Conservation (phyloP, 2,113 vertebrate species). For the Brachyistius frenatus region DNA sequence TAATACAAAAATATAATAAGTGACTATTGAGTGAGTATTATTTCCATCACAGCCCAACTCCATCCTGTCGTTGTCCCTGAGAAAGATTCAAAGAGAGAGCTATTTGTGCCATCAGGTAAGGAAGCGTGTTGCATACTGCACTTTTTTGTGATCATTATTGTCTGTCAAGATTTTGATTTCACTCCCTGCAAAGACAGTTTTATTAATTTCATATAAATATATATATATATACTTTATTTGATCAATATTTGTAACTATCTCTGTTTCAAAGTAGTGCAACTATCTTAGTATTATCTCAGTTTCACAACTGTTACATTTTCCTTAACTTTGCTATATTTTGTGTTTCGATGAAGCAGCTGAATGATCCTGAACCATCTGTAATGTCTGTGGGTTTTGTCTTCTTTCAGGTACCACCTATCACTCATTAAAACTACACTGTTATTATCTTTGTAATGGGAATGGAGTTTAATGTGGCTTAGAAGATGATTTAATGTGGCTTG, state of each 20-base stretch:
- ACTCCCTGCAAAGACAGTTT: too few relatives aligned
- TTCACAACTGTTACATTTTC: neutral
- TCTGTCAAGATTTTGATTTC: neutral
- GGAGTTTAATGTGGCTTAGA: conserved; percentile 55
- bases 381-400: neutral
- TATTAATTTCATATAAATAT: neutral
- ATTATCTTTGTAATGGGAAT: conserved; percentile 47
- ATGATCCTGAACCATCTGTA: conserved; percentile 18
- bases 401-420: conserved; percentile 26
- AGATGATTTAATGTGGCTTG: conserved; percentile 58
- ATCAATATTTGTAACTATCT: neutral
- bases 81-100: neutral
- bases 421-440: conserved; percentile 49
- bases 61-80: too few relatives aligned
- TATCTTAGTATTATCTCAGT: neutral
- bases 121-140: neutral
- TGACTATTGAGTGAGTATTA: too few relatives aligned
- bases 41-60: too few relatives aligned
- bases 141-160: neutral
- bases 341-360: conserved; percentile 32
- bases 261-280: neutral
- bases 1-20: too few relatives aligned
- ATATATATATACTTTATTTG: too few relatives aligned
- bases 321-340: neutral
- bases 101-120: neutral